Percentiles rank a stretch among this genome's conserved stretches.
These are phyloP conservation scores for western clawed frog (Xenopus tropicalis) DNA, from an alignment of 2,113 vertebrate species.

Conservation along the genomic window UCB_Xtro_10.0 CM004446.2:64898001-64898500, in stretches of 20 bases:
- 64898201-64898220: conserved; percentile 20
- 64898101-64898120: not conserved
- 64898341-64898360: conserved; percentile 66
- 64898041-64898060: not conserved
- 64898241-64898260: conserved; percentile 23
- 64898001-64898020: too few relatives aligned
- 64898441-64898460: conserved; percentile 56
- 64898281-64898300: conserved; percentile 38
- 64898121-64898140: conserved; percentile 21
- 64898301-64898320: conserved; percentile 61
- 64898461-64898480: conserved; percentile 56
- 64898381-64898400: conserved; percentile 60
- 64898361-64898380: conserved; percentile 59
- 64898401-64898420: conserved; percentile 67
- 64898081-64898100: not conserved
- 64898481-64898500: conserved; percentile 38
- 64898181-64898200: conserved; percentile 19
- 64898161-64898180: conserved; percentile 3
- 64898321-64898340: conserved; percentile 54
- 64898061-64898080: not conserved
- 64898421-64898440: conserved; percentile 68
- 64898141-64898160: not conserved
- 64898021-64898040: not conserved
- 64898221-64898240: conserved; percentile 29
- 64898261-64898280: conserved; percentile 32